phyloP scores from a whole-genome alignment of 2,797 vertebrate genomes.

The Scomberomorus guttatus region DNA sequence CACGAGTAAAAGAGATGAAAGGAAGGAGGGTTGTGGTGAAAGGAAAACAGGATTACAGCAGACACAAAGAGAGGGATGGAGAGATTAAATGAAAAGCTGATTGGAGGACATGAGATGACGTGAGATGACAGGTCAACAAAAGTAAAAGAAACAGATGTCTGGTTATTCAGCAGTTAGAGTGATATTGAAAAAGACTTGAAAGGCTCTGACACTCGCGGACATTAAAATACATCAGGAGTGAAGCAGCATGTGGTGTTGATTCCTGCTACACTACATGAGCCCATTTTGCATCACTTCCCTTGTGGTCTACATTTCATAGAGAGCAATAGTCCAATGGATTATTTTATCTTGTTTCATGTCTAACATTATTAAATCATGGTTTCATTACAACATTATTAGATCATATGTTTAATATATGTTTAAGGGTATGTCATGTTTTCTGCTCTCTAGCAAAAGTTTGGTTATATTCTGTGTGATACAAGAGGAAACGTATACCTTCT shows the following conservation, averaged over 20 bases:
- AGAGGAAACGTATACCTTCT: no score
- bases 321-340: not conserved
- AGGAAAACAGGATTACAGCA: conserved; percentile 63
- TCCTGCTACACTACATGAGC: not conserved
- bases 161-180: conserved; percentile 65
- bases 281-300: conserved; percentile 11
- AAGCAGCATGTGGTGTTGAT: conserved; percentile 12
- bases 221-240: conserved; percentile 37
- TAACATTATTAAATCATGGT: not conserved
- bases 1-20: conserved; percentile 53
- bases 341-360: not conserved
- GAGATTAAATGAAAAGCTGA: conserved; percentile 75
- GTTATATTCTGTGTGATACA: no score
- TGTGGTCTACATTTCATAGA: not conserved
- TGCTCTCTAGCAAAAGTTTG: not conserved
- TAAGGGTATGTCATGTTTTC: no score
- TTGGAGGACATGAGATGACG: conserved; percentile 61
- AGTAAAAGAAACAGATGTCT: conserved; percentile 65
- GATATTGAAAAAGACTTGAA: conserved; percentile 58
- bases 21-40: conserved; percentile 45
- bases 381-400: not conserved
- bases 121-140: conserved; percentile 69
- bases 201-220: conserved; percentile 39
- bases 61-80: conserved; percentile 65
- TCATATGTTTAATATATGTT: no score